Base-by-base conservation (phyloP, 2,888 invertebrate species). In the Hydroisotoma schaefferi region DNA sequence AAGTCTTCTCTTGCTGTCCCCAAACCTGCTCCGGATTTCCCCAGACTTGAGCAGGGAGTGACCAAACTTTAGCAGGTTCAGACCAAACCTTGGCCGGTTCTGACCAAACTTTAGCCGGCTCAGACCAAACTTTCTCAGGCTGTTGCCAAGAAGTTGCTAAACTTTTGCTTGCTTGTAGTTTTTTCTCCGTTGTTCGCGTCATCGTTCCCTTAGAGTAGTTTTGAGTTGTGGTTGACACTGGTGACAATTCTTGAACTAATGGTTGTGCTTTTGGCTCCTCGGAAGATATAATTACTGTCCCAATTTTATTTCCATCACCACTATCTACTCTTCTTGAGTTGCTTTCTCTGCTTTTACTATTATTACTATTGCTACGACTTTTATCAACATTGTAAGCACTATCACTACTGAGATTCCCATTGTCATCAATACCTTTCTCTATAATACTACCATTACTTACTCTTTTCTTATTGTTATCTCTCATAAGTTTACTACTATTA, bases 51-150 rank as follows among this genome's bases (percentile, higher is more conserved):
- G 53, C 64, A 20, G 68, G 66, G 69, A 81, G 79, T 63, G 78
- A 77, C 72, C 81, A 81, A 23, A 78, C 71, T 72, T 80, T 79
- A 12, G 78, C 76, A 0, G 81, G 81, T 73, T 80, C 80, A 0
- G 79, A 76, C 68, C 82, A 82, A 63, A 79, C 76, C 66, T 81
- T 80, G 0, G 84, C 81, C 1, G 84, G 84, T 69, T 82, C 80
- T 3, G 72, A 61, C 61, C 73, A 68, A 77, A 78, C 78, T 74
- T 79, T 78, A 64, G 77, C 77, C 71, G 77, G 75, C 63, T 76
- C 74, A 73, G 67, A 73, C 61, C 74, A 73, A 27, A 73, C 71
- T 57, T 74, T 73, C 61, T 76, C 76, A 0, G 76, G 75, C 6
- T 75, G 74, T 53, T 69, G 66, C 65, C 64, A 65, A 44, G 26